A percentile compares a stretch with the other conserved stretches of the same genome.
Evolutionary conservation across 2,113 vertebrate species (phyloP).

Genomic region (Chlamydotis undulata): DNA sequence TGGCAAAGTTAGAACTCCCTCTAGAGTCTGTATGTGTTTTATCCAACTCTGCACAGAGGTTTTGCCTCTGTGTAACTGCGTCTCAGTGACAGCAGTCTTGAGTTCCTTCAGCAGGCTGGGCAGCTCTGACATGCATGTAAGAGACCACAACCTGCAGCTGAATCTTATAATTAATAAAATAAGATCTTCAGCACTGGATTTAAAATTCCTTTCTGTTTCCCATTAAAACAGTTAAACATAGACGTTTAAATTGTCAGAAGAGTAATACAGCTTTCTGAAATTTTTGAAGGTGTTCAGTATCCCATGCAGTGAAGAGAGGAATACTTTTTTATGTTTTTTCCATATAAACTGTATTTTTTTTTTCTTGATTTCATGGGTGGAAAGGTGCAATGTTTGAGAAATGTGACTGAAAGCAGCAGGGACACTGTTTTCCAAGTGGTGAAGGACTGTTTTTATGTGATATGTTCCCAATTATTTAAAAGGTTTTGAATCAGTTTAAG

Average conservation of each 20-base stretch:
- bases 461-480: background rate
- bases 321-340: background rate
- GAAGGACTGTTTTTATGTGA: background rate
- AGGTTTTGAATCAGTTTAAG: background rate
- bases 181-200: rapidly evolving
- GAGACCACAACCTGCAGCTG: background rate
- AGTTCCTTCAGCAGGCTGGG: background rate
- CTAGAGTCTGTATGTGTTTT: slow-evolving; percentile 11
- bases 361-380: background rate
- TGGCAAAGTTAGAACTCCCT: slow-evolving; percentile 49
- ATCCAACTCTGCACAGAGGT: background rate
- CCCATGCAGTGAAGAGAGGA: rapidly evolving
- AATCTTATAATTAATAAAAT: background rate
- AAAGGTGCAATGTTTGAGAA: background rate
- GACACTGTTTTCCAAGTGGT: background rate
- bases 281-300: background rate
- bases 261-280: background rate
- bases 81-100: background rate
- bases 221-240: background rate
- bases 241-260: background rate
- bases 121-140: rapidly evolving
- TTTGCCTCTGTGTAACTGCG: background rate
- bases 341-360: background rate
- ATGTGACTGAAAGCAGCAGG: background rate
- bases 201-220: background rate